phyloP scores from a whole-genome alignment of 2,113 vertebrate genomes.

The Gorsachius goisagi region DNA sequence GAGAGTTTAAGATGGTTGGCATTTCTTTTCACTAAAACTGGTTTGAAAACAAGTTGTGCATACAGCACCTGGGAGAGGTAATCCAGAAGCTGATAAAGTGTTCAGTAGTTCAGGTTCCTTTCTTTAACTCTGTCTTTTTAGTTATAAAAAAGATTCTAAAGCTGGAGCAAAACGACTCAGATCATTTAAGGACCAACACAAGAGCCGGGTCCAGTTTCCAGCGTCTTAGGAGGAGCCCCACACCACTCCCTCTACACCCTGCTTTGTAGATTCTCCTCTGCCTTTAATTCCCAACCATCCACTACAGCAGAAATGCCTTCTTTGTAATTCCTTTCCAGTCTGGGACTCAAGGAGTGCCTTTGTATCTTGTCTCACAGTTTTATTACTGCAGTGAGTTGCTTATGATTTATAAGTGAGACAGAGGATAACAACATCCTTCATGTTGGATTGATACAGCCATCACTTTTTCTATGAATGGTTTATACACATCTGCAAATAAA shows the following conservation, averaged over 20 bases:
- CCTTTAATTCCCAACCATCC: not conserved
- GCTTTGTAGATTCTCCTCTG: not conserved
- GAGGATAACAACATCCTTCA: not conserved
- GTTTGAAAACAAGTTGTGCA: not conserved
- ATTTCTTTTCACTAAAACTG: not conserved
- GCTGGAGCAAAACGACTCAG: not conserved
- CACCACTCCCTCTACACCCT: not conserved
- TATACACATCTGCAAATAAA: not conserved
- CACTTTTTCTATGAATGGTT: not conserved
- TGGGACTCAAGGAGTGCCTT: not conserved
- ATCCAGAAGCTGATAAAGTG: not conserved
- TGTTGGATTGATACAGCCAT: not conserved
- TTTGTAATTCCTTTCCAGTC: not conserved
- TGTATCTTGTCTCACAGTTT: not conserved
- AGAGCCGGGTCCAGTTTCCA: not conserved
- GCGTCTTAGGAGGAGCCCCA: not conserved
- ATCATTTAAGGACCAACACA: not conserved
- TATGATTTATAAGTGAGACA: not conserved
- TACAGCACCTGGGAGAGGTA: not conserved
- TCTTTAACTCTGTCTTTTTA: not conserved
- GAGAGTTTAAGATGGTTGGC: not conserved
- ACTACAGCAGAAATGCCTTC: not conserved
- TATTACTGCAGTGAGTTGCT: not conserved
- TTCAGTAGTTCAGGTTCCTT: not conserved
- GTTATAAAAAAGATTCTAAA: not conserved